Conservation (phyloP, 2,888 invertebrate species). For the Leptinotarsa haldemani region DNA sequence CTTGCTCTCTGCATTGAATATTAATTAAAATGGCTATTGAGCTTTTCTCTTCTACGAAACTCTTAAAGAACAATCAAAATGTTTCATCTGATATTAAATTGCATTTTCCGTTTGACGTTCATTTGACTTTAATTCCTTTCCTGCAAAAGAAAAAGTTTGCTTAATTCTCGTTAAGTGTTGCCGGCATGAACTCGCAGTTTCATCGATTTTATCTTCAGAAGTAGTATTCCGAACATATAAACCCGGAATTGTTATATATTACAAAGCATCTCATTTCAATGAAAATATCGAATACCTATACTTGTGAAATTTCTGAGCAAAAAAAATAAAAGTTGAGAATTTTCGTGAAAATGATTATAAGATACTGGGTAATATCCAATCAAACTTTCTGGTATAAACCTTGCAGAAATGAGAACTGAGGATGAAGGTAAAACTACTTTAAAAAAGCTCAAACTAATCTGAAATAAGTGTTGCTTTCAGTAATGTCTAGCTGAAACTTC, state of each 20-base stretch:
- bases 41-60: conserved; percentile 40
- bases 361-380: too few species aligned
- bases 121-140: conserved; percentile 17
- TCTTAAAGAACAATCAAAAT: conserved; percentile 46
- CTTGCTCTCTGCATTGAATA: conserved; percentile 53
- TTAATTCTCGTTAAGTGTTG: conserved; percentile 6
- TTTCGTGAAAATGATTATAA: too few species aligned
- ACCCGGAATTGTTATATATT: neutral
- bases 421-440: too few species aligned
- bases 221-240: neutral
- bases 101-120: conserved; percentile 32
- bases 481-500: too few species aligned
- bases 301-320: too few species aligned
- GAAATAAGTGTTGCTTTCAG: too few species aligned
- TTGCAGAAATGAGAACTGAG: too few species aligned
- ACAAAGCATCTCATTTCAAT: neutral
- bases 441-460: too few species aligned
- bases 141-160: conserved; percentile 1
- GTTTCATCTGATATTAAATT: conserved; percentile 46
- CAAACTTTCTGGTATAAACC: too few species aligned
- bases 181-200: conserved; percentile 7
- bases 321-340: too few species aligned
- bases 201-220: neutral
- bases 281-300: too few species aligned
- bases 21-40: conserved; percentile 55